Percentiles rank a stretch among this genome's conserved stretches.
Evolutionary conservation across 2,113 vertebrate genomes (phyloP).

Genomic region (Elanus axillaris): DNA sequence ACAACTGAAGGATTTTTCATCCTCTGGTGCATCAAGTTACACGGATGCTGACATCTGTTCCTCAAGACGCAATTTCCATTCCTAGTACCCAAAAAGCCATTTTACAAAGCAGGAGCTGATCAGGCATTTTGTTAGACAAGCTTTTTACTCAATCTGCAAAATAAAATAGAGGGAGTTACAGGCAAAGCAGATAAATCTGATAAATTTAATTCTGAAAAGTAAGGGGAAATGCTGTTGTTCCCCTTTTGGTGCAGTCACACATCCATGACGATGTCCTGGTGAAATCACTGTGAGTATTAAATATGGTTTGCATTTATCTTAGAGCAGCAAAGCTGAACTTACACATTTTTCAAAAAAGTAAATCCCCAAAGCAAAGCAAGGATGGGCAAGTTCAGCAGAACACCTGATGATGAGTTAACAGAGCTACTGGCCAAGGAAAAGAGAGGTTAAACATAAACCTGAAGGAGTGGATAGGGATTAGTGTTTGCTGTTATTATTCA

Average conservation of each 20-base stretch:
- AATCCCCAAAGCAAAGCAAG: not conserved
- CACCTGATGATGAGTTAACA: not conserved
- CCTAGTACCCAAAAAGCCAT: not conserved
- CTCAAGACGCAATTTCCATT: not conserved
- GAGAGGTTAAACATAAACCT: not conserved
- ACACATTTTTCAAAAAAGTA: not conserved
- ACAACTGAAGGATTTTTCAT: not conserved
- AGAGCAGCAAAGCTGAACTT: not conserved
- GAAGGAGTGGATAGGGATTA: not conserved
- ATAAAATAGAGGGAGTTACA: not conserved
- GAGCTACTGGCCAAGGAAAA: not conserved
- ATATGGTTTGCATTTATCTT: not conserved
- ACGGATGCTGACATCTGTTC: not conserved
- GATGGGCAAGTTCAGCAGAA: not conserved
- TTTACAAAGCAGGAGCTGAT: not conserved
- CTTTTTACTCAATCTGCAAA: not conserved
- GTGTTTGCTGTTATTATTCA: not conserved
- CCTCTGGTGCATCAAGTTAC: not conserved
- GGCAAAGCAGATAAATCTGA: not conserved
- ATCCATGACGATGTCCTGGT: not conserved
- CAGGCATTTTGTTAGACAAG: not conserved
- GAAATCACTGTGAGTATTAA: not conserved
- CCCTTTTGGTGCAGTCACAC: not conserved
- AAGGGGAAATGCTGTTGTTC: not conserved
- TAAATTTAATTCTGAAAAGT: not conserved